Percentiles rank a stretch among this genome's conserved stretches.
Conservation (phyloP, 1,140 invertebrate genomes). For the Scaptodrosophila lebanonensis region DNA sequence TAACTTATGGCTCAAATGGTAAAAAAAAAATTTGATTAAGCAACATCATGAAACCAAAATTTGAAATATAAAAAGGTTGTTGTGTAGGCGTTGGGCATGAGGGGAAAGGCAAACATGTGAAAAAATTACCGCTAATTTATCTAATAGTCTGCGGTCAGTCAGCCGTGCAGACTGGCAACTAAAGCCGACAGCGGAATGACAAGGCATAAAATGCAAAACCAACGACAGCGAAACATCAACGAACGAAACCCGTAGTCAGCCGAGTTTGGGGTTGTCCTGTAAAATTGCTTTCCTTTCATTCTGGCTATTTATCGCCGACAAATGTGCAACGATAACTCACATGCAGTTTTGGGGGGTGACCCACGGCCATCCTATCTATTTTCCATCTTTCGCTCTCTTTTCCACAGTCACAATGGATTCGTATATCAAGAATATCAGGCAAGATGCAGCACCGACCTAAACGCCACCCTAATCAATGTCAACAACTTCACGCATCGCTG, state of each 20-base stretch:
- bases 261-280: constrained; percentile 2
- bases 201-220: constrained; percentile 45
- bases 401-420: not conserved
- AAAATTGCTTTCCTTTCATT: constrained; percentile 8
- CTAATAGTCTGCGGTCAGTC: constrained; percentile 39
- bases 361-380: not conserved
- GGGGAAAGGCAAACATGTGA: constrained; percentile 9
- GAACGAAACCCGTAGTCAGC: constrained; percentile 3
- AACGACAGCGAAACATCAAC: constrained; percentile 6
- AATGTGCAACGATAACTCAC: constrained; percentile 42
- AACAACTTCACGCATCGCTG: constrained; percentile 59
- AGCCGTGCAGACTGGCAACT: constrained; percentile 35
- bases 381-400: not conserved
- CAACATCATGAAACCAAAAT: constrained; percentile 43
- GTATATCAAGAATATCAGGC: not conserved
- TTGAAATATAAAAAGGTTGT: constrained; percentile 28
- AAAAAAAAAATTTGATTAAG: constrained; percentile 16
- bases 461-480: constrained; percentile 62
- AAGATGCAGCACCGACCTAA: constrained; percentile 13
- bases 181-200: constrained; percentile 14
- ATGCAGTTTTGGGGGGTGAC: not conserved
- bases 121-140: constrained; percentile 62
- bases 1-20: constrained; percentile 37
- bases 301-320: constrained; percentile 36
- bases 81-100: constrained; percentile 10